Evolutionary conservation across 1,140 invertebrate species (phyloP).

Genomic region (Pachyrhynchus sulphureomaculatus): DNA sequence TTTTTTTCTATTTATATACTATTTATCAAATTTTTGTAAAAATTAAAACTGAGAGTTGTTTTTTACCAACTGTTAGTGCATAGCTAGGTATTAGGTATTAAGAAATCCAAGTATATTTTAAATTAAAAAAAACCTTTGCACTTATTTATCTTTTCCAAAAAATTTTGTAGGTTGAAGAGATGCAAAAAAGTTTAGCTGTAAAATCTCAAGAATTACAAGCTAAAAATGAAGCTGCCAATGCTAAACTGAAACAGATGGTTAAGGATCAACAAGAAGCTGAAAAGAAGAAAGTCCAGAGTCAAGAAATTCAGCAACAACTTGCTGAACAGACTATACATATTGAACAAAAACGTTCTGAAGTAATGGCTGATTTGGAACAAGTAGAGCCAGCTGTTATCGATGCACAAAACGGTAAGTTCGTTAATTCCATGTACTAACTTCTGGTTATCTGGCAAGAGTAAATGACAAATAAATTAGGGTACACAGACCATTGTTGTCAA

Average conservation of each 20-base stretch:
- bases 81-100: too few species aligned
- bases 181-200: conserved; percentile 97
- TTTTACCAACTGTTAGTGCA: too few species aligned
- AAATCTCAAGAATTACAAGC: conserved; percentile 93
- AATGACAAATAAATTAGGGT: too few species aligned
- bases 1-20: too few species aligned
- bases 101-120: too few species aligned
- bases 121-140: too few species aligned
- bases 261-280: conserved; percentile 99
- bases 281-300: conserved; percentile 96
- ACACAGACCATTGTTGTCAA: too few species aligned
- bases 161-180: conserved; percentile 94
- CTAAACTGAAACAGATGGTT: conserved; percentile 98
- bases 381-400: conserved; percentile 99
- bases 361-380: conserved; percentile 92
- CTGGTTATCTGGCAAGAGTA: too few species aligned
- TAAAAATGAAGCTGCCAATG: conserved; percentile 99
- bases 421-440: neutral
- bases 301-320: conserved; percentile 93
- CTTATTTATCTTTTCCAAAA: too few species aligned
- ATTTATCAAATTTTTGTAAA: too few species aligned
- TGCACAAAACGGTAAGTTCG: conserved; percentile 86
- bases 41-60: too few species aligned
- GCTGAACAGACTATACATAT: conserved; percentile 91
- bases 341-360: conserved; percentile 86